phyloP scores from a whole-genome alignment of 2,113 vertebrate species.

The Elgaria multicarinata region DNA sequence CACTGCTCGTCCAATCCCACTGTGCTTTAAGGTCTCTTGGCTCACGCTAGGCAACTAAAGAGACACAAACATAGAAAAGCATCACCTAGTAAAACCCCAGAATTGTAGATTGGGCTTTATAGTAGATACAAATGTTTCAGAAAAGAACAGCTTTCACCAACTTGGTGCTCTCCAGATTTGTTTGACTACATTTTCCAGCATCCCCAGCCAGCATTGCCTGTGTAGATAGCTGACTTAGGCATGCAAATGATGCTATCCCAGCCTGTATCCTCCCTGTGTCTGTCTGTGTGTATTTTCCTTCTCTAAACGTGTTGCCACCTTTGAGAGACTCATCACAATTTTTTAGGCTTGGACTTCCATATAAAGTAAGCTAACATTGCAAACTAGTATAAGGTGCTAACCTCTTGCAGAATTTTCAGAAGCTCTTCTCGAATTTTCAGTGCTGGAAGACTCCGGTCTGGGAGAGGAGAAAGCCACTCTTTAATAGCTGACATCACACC shows the following conservation, averaged over 20 bases:
- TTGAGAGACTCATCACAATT: neutral
- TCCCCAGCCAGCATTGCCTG: too few species aligned
- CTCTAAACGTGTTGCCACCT: neutral
- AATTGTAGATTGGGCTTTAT: neutral
- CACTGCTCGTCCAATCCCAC: slow-evolving; percentile 94
- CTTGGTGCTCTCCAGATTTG: neutral
- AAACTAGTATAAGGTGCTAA: slow-evolving; percentile 66
- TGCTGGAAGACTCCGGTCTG: slow-evolving; percentile 94
- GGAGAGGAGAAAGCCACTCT: slow-evolving; percentile 97
- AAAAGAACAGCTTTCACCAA: neutral
- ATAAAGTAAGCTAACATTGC: neutral
- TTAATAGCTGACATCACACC: slow-evolving; percentile 98
- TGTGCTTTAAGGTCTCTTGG: slow-evolving; percentile 98
- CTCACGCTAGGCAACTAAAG: slow-evolving; percentile 94
- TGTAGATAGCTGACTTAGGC: too few species aligned
- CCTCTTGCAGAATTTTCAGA: slow-evolving; percentile 94
- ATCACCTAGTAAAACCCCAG: neutral
- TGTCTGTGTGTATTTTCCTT: neutral
- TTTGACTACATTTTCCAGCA: too few species aligned
- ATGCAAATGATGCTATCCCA: neutral
- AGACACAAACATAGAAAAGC: slow-evolving; percentile 49
- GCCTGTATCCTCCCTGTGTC: too few species aligned
- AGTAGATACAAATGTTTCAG: neutral
- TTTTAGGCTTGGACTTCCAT: neutral
- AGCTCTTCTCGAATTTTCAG: slow-evolving; percentile 94